Base-by-base conservation (phyloP, 2,797 vertebrate species). In the Antennarius maculatus region DNA sequence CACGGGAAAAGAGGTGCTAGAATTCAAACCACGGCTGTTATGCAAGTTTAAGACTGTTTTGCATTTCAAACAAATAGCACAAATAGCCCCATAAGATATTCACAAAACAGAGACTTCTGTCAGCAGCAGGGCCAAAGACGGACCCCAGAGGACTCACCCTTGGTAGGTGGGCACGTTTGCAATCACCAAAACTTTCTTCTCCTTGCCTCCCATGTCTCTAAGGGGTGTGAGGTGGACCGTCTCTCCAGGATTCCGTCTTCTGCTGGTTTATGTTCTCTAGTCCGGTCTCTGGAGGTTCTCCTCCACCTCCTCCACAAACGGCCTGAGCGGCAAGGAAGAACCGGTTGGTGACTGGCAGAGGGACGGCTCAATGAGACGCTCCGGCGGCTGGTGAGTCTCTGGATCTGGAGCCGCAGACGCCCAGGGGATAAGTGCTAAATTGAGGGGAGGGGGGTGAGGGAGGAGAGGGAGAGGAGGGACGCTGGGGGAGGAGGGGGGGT, bases 191-290 rank as follows among this genome's bases (percentile, higher is more conserved):
- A 93, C 57, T 70, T 90, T 94, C 90, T 96, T 93, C 86, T 96
- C 94, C 67, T 96, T 96, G 75, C 94, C 94, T 90, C 95, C 94
- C 95, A 96, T 96, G 62, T 82, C 88, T 86, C 73, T 88, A 71
- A 79, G 77, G 71, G 76, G 74, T 67, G 61, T 57, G 71, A 69
- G 71, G 74, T 54, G 59, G 73, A 54, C 68, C 7, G 54, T 71
- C 46, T 64, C 46, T 65, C 74, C 76, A 77, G 72, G 54, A 92
- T 77, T 93, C 46, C 39, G 64, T 93, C 42, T 92, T 86, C 92
- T 89, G 65, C 88, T 91, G 82, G 90, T 93, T 53, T 41, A 39
- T 16, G 53, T 13, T 23, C 18, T 66, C 61, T 57, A 39, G 48
- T 85, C 70, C 69, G 27, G 74, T 23, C 58, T 7, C 7, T 14